Evolutionary conservation across 2,113 vertebrate species (phyloP).

Genomic region (Uria aalge): DNA sequence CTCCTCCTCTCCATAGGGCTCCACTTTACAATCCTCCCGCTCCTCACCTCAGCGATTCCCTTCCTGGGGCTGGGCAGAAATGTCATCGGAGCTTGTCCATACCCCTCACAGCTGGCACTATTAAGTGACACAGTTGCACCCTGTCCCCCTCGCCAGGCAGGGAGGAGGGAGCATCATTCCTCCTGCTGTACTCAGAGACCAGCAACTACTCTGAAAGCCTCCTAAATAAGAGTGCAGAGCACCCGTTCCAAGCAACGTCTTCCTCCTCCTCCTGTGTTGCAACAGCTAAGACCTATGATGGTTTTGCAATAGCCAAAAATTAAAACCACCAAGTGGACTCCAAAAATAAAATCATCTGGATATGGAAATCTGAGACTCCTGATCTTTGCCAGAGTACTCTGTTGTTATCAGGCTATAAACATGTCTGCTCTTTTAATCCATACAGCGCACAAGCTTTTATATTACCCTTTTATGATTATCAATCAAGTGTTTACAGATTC

Average conservation of each 20-base stretch:
- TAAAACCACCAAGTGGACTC: slow-evolving; percentile 55
- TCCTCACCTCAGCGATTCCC: slow-evolving; percentile 41
- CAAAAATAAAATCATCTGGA: slow-evolving; percentile 65
- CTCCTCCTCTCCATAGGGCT: slow-evolving; percentile 67
- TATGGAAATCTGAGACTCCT: slow-evolving; percentile 35
- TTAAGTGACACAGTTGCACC: slow-evolving; percentile 3
- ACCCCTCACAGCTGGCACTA: slow-evolving; percentile 29
- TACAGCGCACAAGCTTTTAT: not conserved
- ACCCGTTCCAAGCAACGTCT: not conserved
- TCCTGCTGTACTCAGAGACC: not conserved
- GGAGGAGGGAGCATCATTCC: not conserved
- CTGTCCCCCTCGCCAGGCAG: not conserved
- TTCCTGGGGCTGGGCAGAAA: slow-evolving; percentile 11
- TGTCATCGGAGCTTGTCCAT: slow-evolving; percentile 11
- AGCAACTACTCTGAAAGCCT: not conserved
- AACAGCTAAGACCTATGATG: slow-evolving; percentile 32
- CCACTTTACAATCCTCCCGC: slow-evolving; percentile 46
- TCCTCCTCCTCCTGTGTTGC: slow-evolving; percentile 53
- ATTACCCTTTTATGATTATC: slow-evolving; percentile 5
- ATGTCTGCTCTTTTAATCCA: slow-evolving; percentile 52
- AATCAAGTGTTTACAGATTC: slow-evolving; percentile 17
- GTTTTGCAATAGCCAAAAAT: slow-evolving; percentile 62
- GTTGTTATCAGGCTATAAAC: slow-evolving; percentile 63
- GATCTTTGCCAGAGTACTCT: slow-evolving; percentile 25
- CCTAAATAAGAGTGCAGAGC: not conserved